Evolutionary conservation across 2,797 vertebrate species (phyloP), one percentile per base, ranked within the genome.

Genomic region (Scleropages formosus): DNA sequence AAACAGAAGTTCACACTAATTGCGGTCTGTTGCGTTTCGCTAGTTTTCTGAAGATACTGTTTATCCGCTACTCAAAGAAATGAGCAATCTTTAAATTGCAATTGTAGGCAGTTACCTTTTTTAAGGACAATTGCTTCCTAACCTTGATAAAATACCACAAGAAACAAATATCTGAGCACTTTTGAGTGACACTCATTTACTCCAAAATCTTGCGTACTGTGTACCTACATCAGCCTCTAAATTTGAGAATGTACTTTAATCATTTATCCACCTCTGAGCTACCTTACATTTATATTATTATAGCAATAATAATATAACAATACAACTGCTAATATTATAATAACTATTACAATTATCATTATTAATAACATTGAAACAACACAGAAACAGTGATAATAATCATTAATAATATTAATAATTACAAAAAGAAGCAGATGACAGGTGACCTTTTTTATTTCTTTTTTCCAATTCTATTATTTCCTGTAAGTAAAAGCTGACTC

Each of bases 201-300:
- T 86, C 87, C 84, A 85, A 80, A 82, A 87, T 87, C 81, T 85
- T 84, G 82, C 84, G 80, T 86, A 84, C 85, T 69, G 44, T 84
- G 82, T 87, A 81, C 90, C 85, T 87, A 59, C 59, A 76, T 80
- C 80, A 84, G 85, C 82, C 76, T 77, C 78, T 85, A 87, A 87
- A 86, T 82, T 84, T 80, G 85, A 91, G 91, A 93, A 93, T 93
- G 91, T 92, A 87, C 87, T 80, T 85, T 84, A n/a, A 39, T 53
- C 27, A 16, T 56, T 49, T 58, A 81, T 84, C 84, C 84, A 77
- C 88, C 84, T 87, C 81, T 80, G 85, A 84, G 78, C 81, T 88
- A 87, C 88, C 85, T 89, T 87, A 87, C 86, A 86, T 79, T 83
- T 47, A 46, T 61, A 63, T 24, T 53, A 15, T 24, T 72, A 22